Evolutionary conservation across 2,797 vertebrate genomes (phyloP).

Genomic region (Rhinella marina): DNA sequence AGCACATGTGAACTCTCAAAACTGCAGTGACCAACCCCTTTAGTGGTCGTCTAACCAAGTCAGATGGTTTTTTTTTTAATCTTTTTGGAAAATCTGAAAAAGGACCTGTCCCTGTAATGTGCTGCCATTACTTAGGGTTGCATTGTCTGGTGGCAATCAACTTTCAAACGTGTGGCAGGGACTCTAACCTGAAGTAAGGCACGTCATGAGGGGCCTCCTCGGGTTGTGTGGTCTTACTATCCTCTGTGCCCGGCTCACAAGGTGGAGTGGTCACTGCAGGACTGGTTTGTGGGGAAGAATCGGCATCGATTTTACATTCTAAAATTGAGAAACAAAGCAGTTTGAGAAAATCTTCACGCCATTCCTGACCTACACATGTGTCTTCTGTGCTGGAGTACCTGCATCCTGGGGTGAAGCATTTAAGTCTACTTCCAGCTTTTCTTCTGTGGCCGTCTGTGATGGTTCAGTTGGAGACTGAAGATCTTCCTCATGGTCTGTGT

Average conservation of each 20-base stretch:
- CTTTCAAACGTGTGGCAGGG: neutral
- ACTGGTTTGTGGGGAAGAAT: neutral
- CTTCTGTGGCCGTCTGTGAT: neutral
- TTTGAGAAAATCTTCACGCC: neutral
- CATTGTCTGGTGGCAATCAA: neutral
- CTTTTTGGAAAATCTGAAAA: neutral
- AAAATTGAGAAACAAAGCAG: neutral
- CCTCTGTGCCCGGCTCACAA: neutral
- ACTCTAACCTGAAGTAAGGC: constrained; percentile 70
- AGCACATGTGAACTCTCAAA: too few species aligned
- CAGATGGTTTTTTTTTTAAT: too few species aligned
- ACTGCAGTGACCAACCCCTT: too few species aligned
- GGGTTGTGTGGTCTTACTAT: neutral
- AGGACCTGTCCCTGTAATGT: neutral
- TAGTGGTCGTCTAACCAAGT: too few species aligned
- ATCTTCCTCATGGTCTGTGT: neutral
- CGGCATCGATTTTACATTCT: neutral
- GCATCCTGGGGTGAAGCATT: neutral
- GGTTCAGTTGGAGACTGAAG: neutral
- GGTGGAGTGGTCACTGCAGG: neutral
- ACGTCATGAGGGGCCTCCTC: constrained; percentile 66
- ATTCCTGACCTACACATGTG: neutral
- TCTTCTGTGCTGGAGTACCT: constrained; percentile 10
- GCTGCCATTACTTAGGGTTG: neutral
- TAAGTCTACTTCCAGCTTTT: neutral